Evolutionary conservation across 2,797 vertebrate genomes (phyloP).

Genomic region (Bovichtus diacanthus): DNA sequence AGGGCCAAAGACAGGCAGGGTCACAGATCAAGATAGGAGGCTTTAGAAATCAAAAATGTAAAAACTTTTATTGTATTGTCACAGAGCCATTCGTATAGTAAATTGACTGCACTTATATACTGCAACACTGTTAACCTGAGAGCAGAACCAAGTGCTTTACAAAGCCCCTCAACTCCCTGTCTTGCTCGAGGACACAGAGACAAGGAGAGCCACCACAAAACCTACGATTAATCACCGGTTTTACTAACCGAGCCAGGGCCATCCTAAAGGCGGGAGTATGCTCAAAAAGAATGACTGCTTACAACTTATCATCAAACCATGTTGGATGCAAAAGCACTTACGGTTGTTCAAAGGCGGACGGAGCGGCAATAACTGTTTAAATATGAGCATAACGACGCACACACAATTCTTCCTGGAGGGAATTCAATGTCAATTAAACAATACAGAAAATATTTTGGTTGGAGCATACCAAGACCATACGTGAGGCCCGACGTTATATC

Average conservation of each 20-base stretch:
- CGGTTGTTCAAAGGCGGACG: not conserved
- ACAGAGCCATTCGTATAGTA: conserved; percentile 4
- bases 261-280: not conserved
- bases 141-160: not conserved
- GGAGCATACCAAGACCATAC: not conserved
- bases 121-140: not conserved
- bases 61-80: conserved; percentile 1
- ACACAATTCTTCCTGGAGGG: not conserved
- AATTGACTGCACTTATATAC: conserved; percentile 6
- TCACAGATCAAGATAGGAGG: not conserved
- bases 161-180: not conserved
- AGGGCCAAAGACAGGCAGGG: not conserved
- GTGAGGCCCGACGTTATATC: not conserved
- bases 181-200: not conserved
- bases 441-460: too few relatives aligned
- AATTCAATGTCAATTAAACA: not conserved
- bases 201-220: not conserved
- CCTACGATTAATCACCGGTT: not conserved
- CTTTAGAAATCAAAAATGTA: not conserved
- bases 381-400: not conserved
- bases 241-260: not conserved
- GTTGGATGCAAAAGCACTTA: not conserved
- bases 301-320: not conserved
- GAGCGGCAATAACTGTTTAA: not conserved
- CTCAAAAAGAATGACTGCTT: not conserved